These are phyloP conservation scores for Oligia fasciuncula DNA, from an alignment of 2,888 invertebrate genomes.

Conservation along the genomic window DNA sequence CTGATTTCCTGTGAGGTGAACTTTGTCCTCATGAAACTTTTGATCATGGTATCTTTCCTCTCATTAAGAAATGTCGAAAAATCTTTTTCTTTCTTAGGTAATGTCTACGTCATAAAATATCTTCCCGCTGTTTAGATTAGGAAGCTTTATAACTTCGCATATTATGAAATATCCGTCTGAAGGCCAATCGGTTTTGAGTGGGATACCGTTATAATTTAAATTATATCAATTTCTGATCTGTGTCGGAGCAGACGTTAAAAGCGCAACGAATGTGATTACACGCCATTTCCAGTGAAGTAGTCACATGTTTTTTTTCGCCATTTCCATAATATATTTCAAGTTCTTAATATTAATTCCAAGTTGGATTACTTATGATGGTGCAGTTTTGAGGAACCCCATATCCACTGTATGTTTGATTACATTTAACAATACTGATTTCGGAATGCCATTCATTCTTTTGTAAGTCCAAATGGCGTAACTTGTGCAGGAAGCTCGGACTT, in stretches of 20 bases:
- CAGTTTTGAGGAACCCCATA: background rate
- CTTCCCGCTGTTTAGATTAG: background rate
- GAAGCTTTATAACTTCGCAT: background rate
- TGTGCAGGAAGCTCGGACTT: background rate
- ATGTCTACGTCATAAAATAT: background rate
- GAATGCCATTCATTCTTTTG: background rate
- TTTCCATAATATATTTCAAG: background rate
- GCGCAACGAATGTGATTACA: slow-evolving; percentile 18
- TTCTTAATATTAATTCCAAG: background rate
- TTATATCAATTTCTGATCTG: slow-evolving; percentile 37
- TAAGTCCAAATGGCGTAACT: background rate
- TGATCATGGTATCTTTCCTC: background rate
- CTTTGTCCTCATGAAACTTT: background rate
- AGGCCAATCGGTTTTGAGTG: background rate
- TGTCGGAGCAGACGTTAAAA: slow-evolving; percentile 5
- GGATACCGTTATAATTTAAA: slow-evolving; percentile 33
- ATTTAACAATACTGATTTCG: too few species aligned
- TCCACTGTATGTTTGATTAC: background rate
- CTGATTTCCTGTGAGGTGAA: background rate
- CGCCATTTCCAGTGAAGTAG: slow-evolving; percentile 12
- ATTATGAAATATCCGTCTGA: background rate
- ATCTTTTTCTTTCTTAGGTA: background rate
- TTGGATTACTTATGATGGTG: background rate
- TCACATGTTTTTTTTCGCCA: background rate
- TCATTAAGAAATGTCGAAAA: background rate